Base-by-base conservation (phyloP, 2,113 vertebrate species). In the Romanogobio albipinnatus region DNA sequence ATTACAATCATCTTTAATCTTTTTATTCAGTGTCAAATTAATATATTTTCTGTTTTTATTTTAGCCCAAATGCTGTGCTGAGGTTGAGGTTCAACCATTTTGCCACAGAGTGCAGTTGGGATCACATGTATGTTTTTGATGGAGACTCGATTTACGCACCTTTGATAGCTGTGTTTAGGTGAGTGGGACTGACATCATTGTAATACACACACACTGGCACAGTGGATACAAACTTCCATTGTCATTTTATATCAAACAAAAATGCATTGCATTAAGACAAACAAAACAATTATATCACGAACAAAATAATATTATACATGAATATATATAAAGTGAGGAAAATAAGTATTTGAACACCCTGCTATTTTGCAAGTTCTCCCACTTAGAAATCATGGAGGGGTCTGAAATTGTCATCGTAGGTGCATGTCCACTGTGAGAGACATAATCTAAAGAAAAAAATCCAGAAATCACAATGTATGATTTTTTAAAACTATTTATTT, bases 81-180 rank as follows among this genome's bases (percentile, higher is more conserved):
- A 95, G 98, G 92, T 95, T 99, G 88, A 95, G 98, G 91, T 99
- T 99, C 91, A 99, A 98, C 94, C 97, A 99, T 92, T 99, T 99
- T 92, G 98, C 98, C 81, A 99, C 98, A 86, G 98, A 99, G 92
- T 99, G 98, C 90, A 99, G 97, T 90, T 99, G 98, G 98, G 98
- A 99, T 93, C 98, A 99, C 89, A 97, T 99, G 98, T 99, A 99
- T 87, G 94, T 99, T 80, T 99, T 99, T 29, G 98, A 99, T 68
- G 98, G 98, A 85, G 98, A 99, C 92, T 99, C 98, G 1, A 95
- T 99, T 91, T 99, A 98, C 86, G 97, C 98, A 86, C 97, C 98
- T 81, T 94, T 98, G 93, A 96, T 99, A 87, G 98, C 98, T 86
- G 98, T 99, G 29, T 97, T 99, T 91, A 99, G 98, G 98, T 99